These are phyloP conservation scores for Syrmaticus mikado DNA, from an alignment of 2,113 vertebrate species.

Conservation along the genomic window DNA sequence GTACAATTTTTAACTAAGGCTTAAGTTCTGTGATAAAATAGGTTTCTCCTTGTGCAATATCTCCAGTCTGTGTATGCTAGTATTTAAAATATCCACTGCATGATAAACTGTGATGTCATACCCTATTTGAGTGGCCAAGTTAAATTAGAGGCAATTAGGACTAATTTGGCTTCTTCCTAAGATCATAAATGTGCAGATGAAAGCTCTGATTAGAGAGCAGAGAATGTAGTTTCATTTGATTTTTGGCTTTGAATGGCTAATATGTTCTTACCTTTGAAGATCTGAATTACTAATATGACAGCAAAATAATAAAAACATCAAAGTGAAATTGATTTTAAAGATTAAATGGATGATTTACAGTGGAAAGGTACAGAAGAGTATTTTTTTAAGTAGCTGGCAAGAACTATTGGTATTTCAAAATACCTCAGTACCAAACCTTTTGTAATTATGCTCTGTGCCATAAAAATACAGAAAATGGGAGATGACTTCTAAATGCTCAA, in stretches of 20 bases:
- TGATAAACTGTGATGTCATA: constrained; percentile 55
- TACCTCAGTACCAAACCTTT: neutral
- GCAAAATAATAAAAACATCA: constrained; percentile 55
- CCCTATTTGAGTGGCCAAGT: constrained; percentile 44
- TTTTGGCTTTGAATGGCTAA: constrained; percentile 44
- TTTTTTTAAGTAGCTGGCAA: neutral
- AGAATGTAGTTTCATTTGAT: constrained; percentile 16
- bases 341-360: constrained; percentile 23
- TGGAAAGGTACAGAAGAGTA: neutral
- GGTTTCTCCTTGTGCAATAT: neutral
- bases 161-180: constrained; percentile 30
- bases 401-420: neutral
- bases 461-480: neutral
- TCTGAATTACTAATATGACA: constrained; percentile 28
- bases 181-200: constrained; percentile 40
- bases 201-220: constrained; percentile 37
- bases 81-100: constrained; percentile 24
- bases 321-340: constrained; percentile 45
- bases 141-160: constrained; percentile 55
- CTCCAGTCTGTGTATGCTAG: neutral
- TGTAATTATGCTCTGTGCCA: neutral
- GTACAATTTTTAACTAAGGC: neutral
- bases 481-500: neutral
- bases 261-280: constrained; percentile 58
- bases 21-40: neutral